A percentile compares a stretch with the other conserved stretches of the same genome.
Conservation (phyloP, 2,888 invertebrate species). For the Sicus ferrugineus region DNA sequence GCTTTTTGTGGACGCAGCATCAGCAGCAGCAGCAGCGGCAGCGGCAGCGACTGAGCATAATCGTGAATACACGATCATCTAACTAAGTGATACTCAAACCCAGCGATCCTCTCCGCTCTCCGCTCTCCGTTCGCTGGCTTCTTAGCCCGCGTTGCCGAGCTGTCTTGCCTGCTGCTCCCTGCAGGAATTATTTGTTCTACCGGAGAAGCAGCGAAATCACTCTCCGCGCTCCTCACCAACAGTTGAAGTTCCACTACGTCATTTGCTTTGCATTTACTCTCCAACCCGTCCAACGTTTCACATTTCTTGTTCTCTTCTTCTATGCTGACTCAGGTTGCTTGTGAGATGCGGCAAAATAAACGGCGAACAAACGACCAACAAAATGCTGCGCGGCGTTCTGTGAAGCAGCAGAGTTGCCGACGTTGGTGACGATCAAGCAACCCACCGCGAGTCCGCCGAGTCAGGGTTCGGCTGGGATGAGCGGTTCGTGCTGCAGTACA, state of each 20-base stretch:
- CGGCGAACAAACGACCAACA: conserved; percentile 2
- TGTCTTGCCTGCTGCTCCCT: neutral
- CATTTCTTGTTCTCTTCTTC: neutral
- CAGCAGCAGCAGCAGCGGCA: neutral
- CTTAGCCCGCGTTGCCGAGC: neutral
- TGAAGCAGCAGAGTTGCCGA: neutral
- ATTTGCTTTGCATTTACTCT: conserved; percentile 1
- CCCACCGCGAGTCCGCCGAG: conserved; percentile 27
- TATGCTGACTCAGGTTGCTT: neutral
- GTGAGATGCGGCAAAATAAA: conserved; percentile 12
- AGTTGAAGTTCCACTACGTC: neutral
- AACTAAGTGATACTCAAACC: neutral
- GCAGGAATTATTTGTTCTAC: conserved; percentile 17
- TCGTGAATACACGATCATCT: conserved; percentile 30
- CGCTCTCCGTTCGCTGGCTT: neutral
- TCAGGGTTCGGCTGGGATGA: conserved; percentile 1
- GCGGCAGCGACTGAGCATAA: conserved; percentile 1
- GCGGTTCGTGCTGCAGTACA: conserved; percentile 29
- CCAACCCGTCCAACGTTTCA: neutral
- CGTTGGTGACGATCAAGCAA: conserved; percentile 13
- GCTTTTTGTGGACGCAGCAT: conserved; percentile 15
- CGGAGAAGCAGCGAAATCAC: neutral
- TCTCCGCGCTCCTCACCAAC: neutral
- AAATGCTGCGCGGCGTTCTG: conserved; percentile 9
- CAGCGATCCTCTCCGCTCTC: neutral